These are phyloP conservation scores for Uloborus plumipes DNA, from an alignment of 2,888 invertebrate genomes.

Conservation along the genomic window DNA sequence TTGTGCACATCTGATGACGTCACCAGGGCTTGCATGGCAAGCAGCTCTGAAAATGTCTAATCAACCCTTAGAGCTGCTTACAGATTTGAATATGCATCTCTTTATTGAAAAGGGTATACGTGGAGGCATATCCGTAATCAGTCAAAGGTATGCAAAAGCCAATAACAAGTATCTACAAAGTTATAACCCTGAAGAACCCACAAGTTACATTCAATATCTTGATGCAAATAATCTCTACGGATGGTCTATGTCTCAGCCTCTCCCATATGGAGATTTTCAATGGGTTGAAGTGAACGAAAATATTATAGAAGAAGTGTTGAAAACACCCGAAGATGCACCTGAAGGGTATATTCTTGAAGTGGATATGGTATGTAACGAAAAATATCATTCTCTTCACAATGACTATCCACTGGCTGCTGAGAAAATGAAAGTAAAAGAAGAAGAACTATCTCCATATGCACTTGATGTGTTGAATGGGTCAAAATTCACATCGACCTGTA, in stretches of 20 bases:
- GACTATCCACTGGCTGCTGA: slow-evolving; percentile 52
- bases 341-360: slow-evolving; percentile 57
- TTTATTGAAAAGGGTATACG: slow-evolving; percentile 55
- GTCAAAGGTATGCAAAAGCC: slow-evolving; percentile 62
- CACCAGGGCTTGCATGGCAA: slow-evolving; percentile 65
- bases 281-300: slow-evolving; percentile 10
- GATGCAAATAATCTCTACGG: slow-evolving; percentile 47
- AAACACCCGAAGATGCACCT: neutral
- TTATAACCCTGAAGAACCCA: neutral
- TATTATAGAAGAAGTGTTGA: neutral
- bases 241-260: slow-evolving; percentile 39
- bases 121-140: slow-evolving; percentile 51
- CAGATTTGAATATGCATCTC: slow-evolving; percentile 65
- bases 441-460: neutral
- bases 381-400: slow-evolving; percentile 37
- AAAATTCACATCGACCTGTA: neutral
- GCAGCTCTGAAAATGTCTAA: slow-evolving; percentile 61
- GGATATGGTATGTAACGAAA: slow-evolving; percentile 43
- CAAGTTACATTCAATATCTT: slow-evolving; percentile 34
- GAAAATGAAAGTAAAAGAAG: neutral
- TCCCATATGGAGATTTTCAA: slow-evolving; percentile 24
- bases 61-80: slow-evolving; percentile 65
- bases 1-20: slow-evolving; percentile 65
- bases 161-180: slow-evolving; percentile 60
- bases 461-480: neutral